Conservation (phyloP, 2,113 vertebrate genomes). For the Isurus oxyrinchus region DNA sequence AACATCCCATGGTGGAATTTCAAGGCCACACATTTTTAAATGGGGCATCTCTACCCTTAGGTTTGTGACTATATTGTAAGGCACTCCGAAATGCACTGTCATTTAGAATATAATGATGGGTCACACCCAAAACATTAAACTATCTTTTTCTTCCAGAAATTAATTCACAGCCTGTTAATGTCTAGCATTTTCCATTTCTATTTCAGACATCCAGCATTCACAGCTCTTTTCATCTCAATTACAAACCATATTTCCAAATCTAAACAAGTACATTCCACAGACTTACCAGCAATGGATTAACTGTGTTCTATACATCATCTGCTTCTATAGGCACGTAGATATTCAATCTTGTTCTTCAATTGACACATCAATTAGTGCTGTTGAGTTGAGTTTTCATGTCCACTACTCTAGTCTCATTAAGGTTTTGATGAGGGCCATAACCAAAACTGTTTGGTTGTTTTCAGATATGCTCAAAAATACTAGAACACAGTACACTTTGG, state of each 20-base stretch:
- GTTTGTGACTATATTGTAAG: not conserved
- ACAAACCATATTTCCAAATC: not conserved
- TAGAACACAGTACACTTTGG: not conserved
- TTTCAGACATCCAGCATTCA: not conserved
- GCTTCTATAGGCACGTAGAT: not conserved
- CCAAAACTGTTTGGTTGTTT: no score
- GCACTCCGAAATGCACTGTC: not conserved
- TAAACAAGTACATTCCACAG: not conserved
- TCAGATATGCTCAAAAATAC: not conserved
- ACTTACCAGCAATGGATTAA: not conserved
- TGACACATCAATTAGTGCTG: not conserved
- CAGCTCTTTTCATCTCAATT: not conserved
- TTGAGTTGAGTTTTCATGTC: not conserved
- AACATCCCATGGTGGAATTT: not conserved
- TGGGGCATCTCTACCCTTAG: not conserved
- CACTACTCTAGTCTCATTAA: not conserved
- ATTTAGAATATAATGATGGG: not conserved
- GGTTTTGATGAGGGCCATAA: not conserved
- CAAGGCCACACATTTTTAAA: not conserved
- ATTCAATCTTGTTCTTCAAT: not conserved
- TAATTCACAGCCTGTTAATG: not conserved
- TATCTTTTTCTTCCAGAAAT: not conserved
- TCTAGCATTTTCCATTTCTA: not conserved
- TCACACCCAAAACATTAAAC: not conserved
- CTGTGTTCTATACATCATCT: not conserved